A percentile compares a stretch with the other conserved stretches of the same genome.
Evolutionary conservation across 2,797 vertebrate species (phyloP).

Genomic region (Mycteria americana): DNA sequence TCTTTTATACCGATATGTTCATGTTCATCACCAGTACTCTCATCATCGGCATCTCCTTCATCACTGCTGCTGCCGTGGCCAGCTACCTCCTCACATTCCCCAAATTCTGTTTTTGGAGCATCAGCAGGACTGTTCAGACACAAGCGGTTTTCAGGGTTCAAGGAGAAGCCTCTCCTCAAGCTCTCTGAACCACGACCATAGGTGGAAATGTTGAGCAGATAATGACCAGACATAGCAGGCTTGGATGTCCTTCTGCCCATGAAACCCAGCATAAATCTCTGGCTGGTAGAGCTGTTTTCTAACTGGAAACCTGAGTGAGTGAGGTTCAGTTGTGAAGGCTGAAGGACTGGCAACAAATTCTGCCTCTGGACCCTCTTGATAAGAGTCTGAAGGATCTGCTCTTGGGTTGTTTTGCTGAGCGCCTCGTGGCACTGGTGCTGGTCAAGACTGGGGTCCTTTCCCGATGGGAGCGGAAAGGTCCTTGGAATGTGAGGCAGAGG

Average conservation of each 20-base stretch:
- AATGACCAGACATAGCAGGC: conserved; percentile 96
- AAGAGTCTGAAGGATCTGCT: conserved; percentile 87
- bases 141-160: conserved; percentile 50
- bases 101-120: conserved; percentile 71
- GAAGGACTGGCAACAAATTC: conserved; percentile 62
- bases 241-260: conserved; percentile 85
- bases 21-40: conserved; percentile 59
- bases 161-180: conserved; percentile 77
- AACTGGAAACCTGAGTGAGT: conserved; percentile 71
- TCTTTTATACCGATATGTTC: conserved; percentile 60
- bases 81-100: conserved; percentile 64
- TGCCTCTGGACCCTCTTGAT: conserved; percentile 84
- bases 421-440: conserved; percentile 75
- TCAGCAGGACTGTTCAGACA: conserved; percentile 66
- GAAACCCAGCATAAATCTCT: conserved; percentile 84
- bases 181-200: conserved; percentile 90
- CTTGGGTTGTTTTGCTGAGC: conserved; percentile 83
- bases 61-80: conserved; percentile 58
- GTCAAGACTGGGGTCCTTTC: conserved; percentile 67
- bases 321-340: conserved; percentile 73
- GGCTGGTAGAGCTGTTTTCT: conserved; percentile 73
- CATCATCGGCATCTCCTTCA: conserved; percentile 62
- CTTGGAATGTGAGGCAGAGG: conserved; percentile 71
- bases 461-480: conserved; percentile 65
- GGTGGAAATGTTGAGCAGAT: conserved; percentile 95